Evolutionary conservation across 2,888 invertebrate genomes (phyloP).

Genomic region (Chrysolina americana): DNA sequence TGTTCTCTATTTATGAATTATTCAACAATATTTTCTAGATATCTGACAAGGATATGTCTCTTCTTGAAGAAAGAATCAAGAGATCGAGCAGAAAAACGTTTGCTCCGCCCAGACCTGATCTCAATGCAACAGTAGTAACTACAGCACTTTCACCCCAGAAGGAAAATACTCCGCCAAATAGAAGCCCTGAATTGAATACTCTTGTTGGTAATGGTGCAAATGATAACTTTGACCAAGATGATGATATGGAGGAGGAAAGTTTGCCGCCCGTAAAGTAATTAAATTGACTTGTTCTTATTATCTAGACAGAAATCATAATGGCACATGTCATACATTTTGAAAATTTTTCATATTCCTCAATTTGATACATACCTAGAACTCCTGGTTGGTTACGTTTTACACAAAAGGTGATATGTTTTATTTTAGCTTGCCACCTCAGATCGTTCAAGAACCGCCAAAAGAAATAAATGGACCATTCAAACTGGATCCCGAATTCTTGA

Average conservation of each 20-base stretch:
- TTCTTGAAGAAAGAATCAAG: slow-evolving; percentile 96
- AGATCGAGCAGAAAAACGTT: slow-evolving; percentile 82
- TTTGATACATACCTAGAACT: no score
- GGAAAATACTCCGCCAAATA: slow-evolving; percentile 48
- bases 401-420: not conserved
- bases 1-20: not conserved
- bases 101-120: slow-evolving; percentile 53
- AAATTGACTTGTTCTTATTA: not conserved
- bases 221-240: not conserved
- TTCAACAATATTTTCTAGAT: slow-evolving; percentile 72
- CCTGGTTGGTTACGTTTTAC: no score
- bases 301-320: no score
- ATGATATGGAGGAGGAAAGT: slow-evolving; percentile 4
- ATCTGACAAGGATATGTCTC: slow-evolving; percentile 93
- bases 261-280: slow-evolving; percentile 2
- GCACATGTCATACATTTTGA: no score
- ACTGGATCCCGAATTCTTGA: slow-evolving; percentile 81
- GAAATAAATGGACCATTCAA: slow-evolving; percentile 81
- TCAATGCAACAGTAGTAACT: slow-evolving; percentile 43
- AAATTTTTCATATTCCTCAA: no score
- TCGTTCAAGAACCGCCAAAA: slow-evolving; percentile 69
- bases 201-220: not conserved
- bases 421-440: slow-evolving; percentile 65
- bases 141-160: slow-evolving; percentile 47
- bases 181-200: slow-evolving; percentile 32